phyloP scores from a whole-genome alignment of 2,797 vertebrate species.

The Silurus lanzhouensis region DNA sequence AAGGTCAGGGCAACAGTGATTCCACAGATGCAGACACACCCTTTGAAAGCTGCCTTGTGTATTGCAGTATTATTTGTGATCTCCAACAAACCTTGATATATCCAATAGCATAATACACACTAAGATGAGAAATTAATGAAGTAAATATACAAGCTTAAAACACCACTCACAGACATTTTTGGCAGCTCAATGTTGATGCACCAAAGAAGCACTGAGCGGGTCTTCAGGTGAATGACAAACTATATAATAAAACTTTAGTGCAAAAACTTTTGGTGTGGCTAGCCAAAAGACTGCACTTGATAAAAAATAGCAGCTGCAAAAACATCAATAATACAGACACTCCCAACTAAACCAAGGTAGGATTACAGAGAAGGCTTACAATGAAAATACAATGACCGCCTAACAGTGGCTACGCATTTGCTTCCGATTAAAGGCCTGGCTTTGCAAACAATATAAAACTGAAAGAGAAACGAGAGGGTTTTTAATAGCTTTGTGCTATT shows the following conservation, averaged over 20 bases:
- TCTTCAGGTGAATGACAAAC: neutral
- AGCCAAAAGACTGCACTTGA: neutral
- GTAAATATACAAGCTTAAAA: neutral
- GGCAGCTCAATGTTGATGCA: neutral
- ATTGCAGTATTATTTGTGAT: neutral
- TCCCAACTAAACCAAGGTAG: neutral
- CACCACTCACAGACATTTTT: neutral
- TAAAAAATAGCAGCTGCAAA: neutral
- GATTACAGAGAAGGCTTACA: constrained; percentile 6
- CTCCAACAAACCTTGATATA: neutral
- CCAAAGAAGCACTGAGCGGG: neutral
- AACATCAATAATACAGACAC: constrained; percentile 19
- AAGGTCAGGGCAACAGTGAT: neutral
- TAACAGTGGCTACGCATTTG: neutral
- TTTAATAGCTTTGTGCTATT: neutral
- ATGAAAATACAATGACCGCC: neutral
- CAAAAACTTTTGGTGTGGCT: neutral
- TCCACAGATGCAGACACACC: neutral
- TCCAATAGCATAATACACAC: neutral
- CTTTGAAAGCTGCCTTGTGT: neutral
- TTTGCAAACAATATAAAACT: constrained; percentile 1
- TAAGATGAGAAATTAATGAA: neutral
- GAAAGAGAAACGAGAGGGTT: neutral
- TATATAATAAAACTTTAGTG: neutral
- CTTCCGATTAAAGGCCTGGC: neutral